Evolutionary conservation across 1,140 invertebrate genomes (phyloP).

Genomic region (Lepidurus couesii): DNA sequence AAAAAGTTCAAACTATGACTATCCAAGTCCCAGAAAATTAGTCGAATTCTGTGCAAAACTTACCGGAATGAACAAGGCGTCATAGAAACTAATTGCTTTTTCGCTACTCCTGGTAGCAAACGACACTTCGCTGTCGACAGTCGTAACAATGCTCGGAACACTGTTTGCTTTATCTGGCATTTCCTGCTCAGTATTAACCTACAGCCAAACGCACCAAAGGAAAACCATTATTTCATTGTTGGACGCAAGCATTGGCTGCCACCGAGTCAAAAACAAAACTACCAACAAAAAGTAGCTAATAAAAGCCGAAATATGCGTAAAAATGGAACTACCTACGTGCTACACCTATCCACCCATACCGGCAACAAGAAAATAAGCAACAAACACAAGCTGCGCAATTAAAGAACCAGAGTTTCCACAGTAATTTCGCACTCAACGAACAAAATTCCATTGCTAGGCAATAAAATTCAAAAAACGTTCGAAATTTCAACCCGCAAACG

Average conservation of each 20-base stretch:
- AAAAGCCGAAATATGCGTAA: too few relatives aligned
- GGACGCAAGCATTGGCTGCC: background rate
- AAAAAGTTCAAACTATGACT: slow-evolving; percentile 28
- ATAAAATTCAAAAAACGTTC: too few relatives aligned
- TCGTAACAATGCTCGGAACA: background rate
- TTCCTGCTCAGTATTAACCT: background rate
- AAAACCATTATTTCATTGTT: background rate
- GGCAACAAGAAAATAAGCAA: background rate
- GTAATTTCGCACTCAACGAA: too few relatives aligned
- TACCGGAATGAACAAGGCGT: slow-evolving; percentile 73
- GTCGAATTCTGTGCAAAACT: slow-evolving; percentile 36
- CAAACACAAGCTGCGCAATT: background rate
- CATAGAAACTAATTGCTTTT: slow-evolving; percentile 68
- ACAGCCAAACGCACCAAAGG: background rate
- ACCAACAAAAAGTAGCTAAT: background rate
- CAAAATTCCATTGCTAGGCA: too few relatives aligned
- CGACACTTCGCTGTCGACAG: background rate
- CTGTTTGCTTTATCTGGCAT: background rate
- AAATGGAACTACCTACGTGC: too few relatives aligned
- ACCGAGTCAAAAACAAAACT: background rate
- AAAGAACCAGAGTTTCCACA: background rate
- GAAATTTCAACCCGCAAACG: too few relatives aligned
- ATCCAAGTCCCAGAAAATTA: background rate
- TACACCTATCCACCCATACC: too few relatives aligned
- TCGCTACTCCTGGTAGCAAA: slow-evolving; percentile 12